Conservation (phyloP, 1,140 invertebrate genomes). For the Heliconius nattereri region DNA sequence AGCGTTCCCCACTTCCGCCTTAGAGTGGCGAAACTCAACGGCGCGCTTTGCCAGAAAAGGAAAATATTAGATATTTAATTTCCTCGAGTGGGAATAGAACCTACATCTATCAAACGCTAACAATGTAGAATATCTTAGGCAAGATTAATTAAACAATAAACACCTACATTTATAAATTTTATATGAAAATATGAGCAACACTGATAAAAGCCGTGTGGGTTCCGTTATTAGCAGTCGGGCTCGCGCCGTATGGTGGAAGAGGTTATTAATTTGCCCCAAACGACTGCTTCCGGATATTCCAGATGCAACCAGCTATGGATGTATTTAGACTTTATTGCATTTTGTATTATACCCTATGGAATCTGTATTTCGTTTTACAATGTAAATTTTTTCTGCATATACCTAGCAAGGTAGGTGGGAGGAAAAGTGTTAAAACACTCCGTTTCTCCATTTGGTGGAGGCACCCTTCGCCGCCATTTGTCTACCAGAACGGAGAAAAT, state of each 20-base stretch:
- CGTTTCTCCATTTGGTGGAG: no score
- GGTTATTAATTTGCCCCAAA: slow-evolving; percentile 63
- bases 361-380: background rate
- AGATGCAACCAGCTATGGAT: slow-evolving; percentile 42
- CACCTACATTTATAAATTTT: slow-evolving; percentile 29
- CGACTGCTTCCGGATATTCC: slow-evolving; percentile 50
- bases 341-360: background rate
- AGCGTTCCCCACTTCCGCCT: no score
- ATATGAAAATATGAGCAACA: slow-evolving; percentile 35
- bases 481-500: no score
- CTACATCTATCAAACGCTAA: background rate
- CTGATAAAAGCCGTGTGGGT: slow-evolving; percentile 39
- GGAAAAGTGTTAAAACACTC: no score
- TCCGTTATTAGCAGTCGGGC: slow-evolving; percentile 46
- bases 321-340: slow-evolving; percentile 24
- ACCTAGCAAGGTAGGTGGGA: no score
- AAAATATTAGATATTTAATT: no score
- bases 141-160: slow-evolving; percentile 32
- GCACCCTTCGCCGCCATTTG: no score
- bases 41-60: no score
- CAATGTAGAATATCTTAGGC: background rate
- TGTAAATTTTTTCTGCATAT: no score
- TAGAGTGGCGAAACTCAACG: no score
- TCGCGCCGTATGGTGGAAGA: slow-evolving; percentile 51
- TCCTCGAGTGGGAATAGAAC: no score